Evolutionary conservation across 2,113 vertebrate species (phyloP), one percentile per base, ranked within the genome.

Genomic region (Halcyon senegalensis): DNA sequence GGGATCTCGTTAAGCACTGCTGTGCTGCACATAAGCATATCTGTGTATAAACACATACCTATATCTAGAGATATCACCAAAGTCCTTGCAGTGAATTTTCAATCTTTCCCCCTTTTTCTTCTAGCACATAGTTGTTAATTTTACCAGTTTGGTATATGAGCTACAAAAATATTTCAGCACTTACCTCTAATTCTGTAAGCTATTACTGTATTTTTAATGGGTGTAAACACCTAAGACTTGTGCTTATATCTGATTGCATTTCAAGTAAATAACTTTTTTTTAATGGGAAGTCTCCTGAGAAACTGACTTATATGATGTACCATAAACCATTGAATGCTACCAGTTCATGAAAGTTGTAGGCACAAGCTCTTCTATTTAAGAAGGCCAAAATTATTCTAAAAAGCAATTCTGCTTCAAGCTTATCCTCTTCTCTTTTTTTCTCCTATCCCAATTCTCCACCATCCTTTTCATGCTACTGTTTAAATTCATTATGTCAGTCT

Each of bases 81-180:
- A 82, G 13, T 43, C 16, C 27, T 62, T 66, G 27, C 43, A 59
- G 5, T 51, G 15, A 64, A 76, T 16, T 50, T 64, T 4, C 3
- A 10, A 0, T 28, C 19, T 44, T 74, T 35, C 1, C 2, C 2
- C 1, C 2, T 59, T 51, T 43, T 76, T 67, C 16, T 74, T 66
- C 5, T 25, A 56, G n/a, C 63, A 46, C 5, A 33, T 4, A 28
- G 11, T 24, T 83, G 15, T 21, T 53, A 9, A 35, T 62, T 67
- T 89, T 23, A 70, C 21, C 9, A 9, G 11, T 75, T 77, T 27
- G 23, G 50, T 37, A 55, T n/a, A 14, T 1, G 30, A 74, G 5
- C 21, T 9, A 43, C 35, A 69, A 86, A 87, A 89, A 27, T 62
- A 60, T 39, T 80, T 55, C 44, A 37, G 14, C 13, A 63, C 6